Base-by-base conservation (phyloP, 1,140 invertebrate species). In the Heliconius melpomene region DNA sequence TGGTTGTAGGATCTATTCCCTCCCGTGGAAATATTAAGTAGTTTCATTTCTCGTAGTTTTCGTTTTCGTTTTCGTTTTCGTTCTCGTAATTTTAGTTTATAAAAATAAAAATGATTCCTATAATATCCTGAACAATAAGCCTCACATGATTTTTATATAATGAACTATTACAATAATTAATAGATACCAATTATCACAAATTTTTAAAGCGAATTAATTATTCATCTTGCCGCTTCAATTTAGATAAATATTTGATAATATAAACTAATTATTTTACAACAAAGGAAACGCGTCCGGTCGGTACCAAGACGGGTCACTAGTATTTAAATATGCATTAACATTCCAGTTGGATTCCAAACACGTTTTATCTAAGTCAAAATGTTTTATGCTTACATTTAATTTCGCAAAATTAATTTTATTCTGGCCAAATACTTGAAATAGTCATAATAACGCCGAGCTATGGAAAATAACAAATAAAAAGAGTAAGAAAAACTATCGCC, bases 281-380 rank as follows among this genome's bases (percentile, higher is more conserved):
- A 66, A 26, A 26, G 60, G 60, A 66, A 66, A 29, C 13, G 60
- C 26, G 60, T 66, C 26, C 60, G 23, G 60, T 66, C 23, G 9
- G 60, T 16, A 66, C n/a, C 54, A 11, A 60, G 23, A 29, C 26
- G 60, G 60, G 60, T 66, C n/a, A 60, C n/a, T 60, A 66, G 60
- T 29, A 66, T 66, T 29, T 66, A 66, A 66, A 66, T 66, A 66
- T 66, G 60, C n/a, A 66, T 66, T 66, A 29, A 26, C 57, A 66
- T 66, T 66, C 26, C 9, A 9, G 23, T 29, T 16, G 9, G 23
- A 26, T 66, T 66, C 26, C 9, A 26, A 66, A 29, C 8, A 16
- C 60, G 13, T 66, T 66, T 66, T 16, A 57, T 9, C n/a, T n/a
- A 23, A 66, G 23, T 66, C 3, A 29, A 13, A 66, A 29, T 29